Evolutionary conservation across 2,797 vertebrate genomes (phyloP), one percentile per base, ranked within the genome.

Genomic region (Chelmon rostratus): DNA sequence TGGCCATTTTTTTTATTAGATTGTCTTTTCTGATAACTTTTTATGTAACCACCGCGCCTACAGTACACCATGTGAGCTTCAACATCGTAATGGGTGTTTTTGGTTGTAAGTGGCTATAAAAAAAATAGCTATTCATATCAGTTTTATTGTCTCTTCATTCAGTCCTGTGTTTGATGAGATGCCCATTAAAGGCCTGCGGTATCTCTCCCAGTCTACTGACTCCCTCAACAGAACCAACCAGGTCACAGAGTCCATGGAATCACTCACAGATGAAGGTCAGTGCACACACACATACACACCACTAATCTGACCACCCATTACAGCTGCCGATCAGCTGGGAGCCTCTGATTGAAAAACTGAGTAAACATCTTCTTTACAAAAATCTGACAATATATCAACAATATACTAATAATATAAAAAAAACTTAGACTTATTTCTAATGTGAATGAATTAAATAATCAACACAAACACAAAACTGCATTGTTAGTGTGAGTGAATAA

Each of bases 121-220:
- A 16, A 52, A 35, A 16, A 52, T 18, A 12, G 18, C 23, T 35
- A 8, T 38, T 28, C 15, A 9, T 42, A 9, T 18, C 1, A 21
- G 19, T 54, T 44, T 53, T 50, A 3, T 49, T 37, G 3, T 42
- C 28, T 77, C 61, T 49, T 31, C 49, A 4, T 83, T 61, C 90
- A 99, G 98, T 65, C 96, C 97, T 61, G 96, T 96, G 90, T 97
- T 94, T 0, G 98, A 99, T 9, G 98, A 99, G 79, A 97, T 85
- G 69, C 96, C 97, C 73, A 94, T 98, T 59, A 96, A 95, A 85
- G 96, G 96, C 53, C 95, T 96, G 94, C 96, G 96, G 69, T 97
- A 96, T 91, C 95, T 99, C 62, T 99, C 98, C 0, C 97, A 99
- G 80, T 99, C 98, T 47, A 99, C 97, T 4, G 98, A 99, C 93